phyloP scores from a whole-genome alignment of 2,113 vertebrate genomes.

The Cochlearius cochlearius region DNA sequence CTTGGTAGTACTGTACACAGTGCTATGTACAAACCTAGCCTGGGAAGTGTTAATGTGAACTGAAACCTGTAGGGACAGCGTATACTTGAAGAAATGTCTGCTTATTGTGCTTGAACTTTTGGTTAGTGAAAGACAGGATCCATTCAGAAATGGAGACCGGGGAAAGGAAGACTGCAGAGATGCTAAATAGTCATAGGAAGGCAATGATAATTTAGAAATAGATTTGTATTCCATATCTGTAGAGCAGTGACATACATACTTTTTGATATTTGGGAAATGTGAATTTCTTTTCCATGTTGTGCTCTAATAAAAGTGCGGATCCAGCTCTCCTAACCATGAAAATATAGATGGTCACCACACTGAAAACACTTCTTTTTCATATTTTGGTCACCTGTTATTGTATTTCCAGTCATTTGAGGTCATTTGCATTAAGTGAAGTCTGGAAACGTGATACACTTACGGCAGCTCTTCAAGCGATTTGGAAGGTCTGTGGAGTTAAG shows the following conservation, averaged over 20 bases:
- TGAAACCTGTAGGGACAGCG: background rate
- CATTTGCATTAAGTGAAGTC: background rate
- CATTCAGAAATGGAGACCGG: background rate
- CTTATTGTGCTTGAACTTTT: background rate
- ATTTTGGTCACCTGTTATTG: background rate
- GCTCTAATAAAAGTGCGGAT: background rate
- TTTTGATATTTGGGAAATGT: background rate
- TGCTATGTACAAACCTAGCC: background rate
- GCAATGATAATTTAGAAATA: background rate
- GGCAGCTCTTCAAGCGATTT: background rate
- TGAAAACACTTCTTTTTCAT: background rate
- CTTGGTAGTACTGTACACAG: background rate
- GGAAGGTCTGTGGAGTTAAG: background rate
- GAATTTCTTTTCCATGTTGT: background rate
- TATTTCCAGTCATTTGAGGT: background rate
- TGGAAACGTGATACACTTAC: background rate
- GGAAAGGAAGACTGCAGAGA: background rate
- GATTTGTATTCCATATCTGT: background rate
- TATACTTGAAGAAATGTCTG: background rate
- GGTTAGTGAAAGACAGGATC: background rate
- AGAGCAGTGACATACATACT: background rate
- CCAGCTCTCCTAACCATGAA: background rate
- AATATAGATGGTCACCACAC: background rate
- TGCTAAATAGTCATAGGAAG: background rate
- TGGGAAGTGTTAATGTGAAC: background rate